Conservation (phyloP, 2,888 invertebrate species). For the Galerucella nymphaeae region DNA sequence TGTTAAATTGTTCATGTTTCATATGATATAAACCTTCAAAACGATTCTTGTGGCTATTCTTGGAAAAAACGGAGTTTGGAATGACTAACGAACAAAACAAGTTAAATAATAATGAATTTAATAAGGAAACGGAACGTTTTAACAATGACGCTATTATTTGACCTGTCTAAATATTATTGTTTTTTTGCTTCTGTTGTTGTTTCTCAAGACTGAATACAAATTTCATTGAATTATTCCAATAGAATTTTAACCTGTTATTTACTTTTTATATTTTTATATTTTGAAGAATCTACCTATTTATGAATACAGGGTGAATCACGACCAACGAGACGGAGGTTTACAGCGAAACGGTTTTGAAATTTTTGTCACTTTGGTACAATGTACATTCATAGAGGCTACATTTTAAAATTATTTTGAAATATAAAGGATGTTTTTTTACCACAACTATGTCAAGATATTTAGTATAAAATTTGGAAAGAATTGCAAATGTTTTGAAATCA, state of each 20-base stretch:
- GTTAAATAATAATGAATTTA: conserved; percentile 24
- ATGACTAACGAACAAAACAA: conserved; percentile 28
- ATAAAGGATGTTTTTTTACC: too few species aligned
- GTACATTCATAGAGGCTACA: too few species aligned
- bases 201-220: conserved; percentile 19
- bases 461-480: too few species aligned
- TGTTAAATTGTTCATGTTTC: conserved; percentile 17
- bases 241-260: background rate
- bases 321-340: too few species aligned
- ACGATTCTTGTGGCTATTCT: conserved; percentile 4
- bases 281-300: too few species aligned
- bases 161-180: conserved; percentile 15
- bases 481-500: too few species aligned
- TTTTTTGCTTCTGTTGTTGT: conserved; percentile 9
- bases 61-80: conserved; percentile 10
- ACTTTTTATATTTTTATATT: background rate
- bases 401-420: too few species aligned
- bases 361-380: too few species aligned
- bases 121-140: conserved; percentile 35
- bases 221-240: background rate
- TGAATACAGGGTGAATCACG: too few species aligned
- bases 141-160: conserved; percentile 5
- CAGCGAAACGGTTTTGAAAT: too few species aligned
- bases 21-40: conserved; percentile 10
- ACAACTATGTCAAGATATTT: too few species aligned